A percentile compares a stretch with the other conserved stretches of the same genome.
Evolutionary conservation across 23 tunicate genomes (phyloP).

Genomic region (Trididemnum miniatum): DNA sequence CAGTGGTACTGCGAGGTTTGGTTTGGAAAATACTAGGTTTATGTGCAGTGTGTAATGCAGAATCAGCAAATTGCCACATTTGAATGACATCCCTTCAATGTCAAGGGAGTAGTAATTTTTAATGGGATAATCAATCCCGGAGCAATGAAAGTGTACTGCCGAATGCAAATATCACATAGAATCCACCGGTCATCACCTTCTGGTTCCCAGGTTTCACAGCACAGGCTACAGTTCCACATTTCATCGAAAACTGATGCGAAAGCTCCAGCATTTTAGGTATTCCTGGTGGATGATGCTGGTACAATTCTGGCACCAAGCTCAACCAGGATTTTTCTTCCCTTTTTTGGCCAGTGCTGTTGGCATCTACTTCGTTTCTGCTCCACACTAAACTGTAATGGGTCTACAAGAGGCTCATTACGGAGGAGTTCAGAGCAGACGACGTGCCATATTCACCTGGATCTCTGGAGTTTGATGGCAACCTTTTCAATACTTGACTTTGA

Average conservation of each 20-base stretch:
- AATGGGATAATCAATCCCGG: neutral
- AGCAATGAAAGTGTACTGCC: neutral
- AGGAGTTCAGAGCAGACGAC: neutral
- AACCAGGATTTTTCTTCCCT: conserved; percentile 1
- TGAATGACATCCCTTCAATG: neutral
- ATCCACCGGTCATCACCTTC: neutral
- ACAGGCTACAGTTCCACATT: neutral
- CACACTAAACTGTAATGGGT: neutral
- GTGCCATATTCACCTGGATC: conserved; percentile 15
- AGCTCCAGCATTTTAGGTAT: neutral
- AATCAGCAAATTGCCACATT: no score
- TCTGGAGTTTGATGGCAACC: conserved; percentile 11
- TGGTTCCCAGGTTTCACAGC: neutral
- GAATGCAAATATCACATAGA: neutral
- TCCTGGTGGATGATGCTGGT: neutral
- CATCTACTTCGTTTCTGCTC: neutral
- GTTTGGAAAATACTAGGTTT: no score
- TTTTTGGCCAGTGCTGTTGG: no score
- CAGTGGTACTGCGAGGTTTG: no score
- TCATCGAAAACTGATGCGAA: neutral
- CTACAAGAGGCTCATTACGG: neutral
- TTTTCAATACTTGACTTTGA: conserved; percentile 15
- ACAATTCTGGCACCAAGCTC: conserved; percentile 2
- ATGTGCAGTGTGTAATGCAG: no score
- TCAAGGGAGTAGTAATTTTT: no score